Evolutionary conservation across 2,797 vertebrate genomes (phyloP), one percentile per base, ranked within the genome.

Genomic region (Anguilla marmorata): DNA sequence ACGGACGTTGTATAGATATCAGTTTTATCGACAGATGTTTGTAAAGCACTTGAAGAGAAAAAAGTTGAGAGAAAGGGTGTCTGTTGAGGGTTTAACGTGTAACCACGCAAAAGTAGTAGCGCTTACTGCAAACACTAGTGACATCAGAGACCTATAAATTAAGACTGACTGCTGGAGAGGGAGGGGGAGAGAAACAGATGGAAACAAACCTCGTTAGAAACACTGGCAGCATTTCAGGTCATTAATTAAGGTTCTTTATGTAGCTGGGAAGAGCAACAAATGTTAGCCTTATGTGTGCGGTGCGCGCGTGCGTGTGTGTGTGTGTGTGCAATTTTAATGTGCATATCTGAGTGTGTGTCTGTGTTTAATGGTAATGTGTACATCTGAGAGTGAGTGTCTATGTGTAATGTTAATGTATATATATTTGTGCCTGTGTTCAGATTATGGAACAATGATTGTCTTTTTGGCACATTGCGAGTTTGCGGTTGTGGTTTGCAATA

Each of bases 181-280:
- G 8, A 50, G 79, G 79, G 79, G 45, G 79, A 30, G 76, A 50
- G 76, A 48, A 48, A 50, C 79, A 82, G 79, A 82, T 82, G 79
- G 79, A 82, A 82, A 82, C 79, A 48, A 50, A 82, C 79, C 79
- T 50, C 21, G 41, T 48, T 82, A 82, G 79, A 82, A 48, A 50
- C 79, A 50, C 79, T 82, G 79, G 79, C 79, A 82, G 41, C 79
- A 82, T 48, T 82, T 82, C 79, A 82, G 79, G 79, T 82, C 79
- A 82, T 82, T 82, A 82, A 82, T 82, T 82, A 82, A 82, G 41
- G 45, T 50, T 82, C 79, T 82, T 82, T 50, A 82, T 82, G 79
- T 82, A 45, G 79, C 79, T 82, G 79, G n/a, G 79, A 82, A 82
- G 79, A 16, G 79, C 79, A 12, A 48, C 45, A 50, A 82, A 82